Conservation (phyloP, 2,113 vertebrate species). For the Barnardius zonarius region DNA sequence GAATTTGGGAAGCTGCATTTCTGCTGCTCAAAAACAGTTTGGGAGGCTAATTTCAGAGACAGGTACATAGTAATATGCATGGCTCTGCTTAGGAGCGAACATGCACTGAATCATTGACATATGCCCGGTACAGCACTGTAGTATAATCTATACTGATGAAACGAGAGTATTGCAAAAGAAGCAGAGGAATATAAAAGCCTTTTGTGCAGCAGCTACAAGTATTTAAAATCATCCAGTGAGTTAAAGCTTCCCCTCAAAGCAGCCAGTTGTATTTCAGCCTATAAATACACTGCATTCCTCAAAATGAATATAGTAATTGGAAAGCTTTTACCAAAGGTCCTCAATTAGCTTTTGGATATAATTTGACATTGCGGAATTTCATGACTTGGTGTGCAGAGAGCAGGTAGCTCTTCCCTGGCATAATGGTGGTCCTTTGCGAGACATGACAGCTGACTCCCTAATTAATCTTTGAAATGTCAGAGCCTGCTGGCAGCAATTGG, state of each 20-base stretch:
- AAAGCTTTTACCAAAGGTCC: conserved; percentile 9
- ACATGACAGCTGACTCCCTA: conserved; percentile 65
- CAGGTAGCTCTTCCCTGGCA: conserved; percentile 33
- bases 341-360: not conserved
- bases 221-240: not conserved
- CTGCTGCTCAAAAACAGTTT: not conserved
- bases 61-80: rapidly evolving
- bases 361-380: conserved; percentile 19
- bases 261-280: not conserved
- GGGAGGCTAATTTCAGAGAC: not conserved
- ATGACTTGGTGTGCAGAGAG: not conserved
- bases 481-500: conserved; percentile 68
- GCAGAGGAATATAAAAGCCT: not conserved
- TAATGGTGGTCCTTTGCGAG: conserved; percentile 51
- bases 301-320: not conserved
- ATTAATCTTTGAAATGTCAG: conserved; percentile 77
- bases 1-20: not conserved
- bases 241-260: conserved; percentile 3
- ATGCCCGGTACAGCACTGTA: not conserved
- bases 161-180: not conserved
- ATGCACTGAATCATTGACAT: not conserved
- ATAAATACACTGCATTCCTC: conserved; percentile 19
- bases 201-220: not conserved
- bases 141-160: not conserved
- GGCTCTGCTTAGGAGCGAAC: not conserved